Conservation (phyloP, 2,113 vertebrate species). For the Pangasianodon hypophthalmus region DNA sequence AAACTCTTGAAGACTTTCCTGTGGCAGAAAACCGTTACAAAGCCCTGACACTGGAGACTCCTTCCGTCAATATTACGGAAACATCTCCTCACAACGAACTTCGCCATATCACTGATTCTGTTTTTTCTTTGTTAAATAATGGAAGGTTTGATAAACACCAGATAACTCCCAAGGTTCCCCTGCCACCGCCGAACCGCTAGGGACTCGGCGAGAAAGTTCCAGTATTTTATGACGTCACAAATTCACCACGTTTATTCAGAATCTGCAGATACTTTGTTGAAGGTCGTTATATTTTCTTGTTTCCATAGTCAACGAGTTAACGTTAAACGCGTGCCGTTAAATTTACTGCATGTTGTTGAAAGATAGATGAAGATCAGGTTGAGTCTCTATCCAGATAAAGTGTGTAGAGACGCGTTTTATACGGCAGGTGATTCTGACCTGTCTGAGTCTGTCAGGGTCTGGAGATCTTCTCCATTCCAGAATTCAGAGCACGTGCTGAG, state of each 20-base stretch:
- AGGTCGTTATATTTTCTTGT: too few relatives aligned
- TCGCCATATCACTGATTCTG: neutral
- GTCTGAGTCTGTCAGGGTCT: slow-evolving; percentile 43
- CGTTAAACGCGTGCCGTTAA: neutral
- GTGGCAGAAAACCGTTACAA: neutral
- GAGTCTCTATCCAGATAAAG: neutral
- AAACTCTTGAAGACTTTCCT: neutral
- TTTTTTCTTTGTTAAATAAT: too few relatives aligned
- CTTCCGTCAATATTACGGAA: neutral
- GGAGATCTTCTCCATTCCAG: slow-evolving; percentile 54
- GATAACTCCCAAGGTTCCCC: too few relatives aligned
- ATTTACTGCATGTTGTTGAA: neutral
- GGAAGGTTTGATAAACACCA: too few relatives aligned
- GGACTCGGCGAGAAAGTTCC: too few relatives aligned
- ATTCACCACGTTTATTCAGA: too few relatives aligned
- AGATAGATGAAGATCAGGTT: neutral
- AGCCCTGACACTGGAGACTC: neutral
- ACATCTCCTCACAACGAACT: neutral
- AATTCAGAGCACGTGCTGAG: slow-evolving; percentile 50
- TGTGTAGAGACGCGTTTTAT: neutral
- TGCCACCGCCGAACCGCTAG: too few relatives aligned
- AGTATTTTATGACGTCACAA: neutral
- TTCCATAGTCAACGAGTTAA: neutral
- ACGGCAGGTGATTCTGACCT: slow-evolving; percentile 32
- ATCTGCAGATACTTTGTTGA: neutral